Base-by-base conservation (phyloP, 2,888 invertebrate species). In the Malthinus seriepunctatus region DNA sequence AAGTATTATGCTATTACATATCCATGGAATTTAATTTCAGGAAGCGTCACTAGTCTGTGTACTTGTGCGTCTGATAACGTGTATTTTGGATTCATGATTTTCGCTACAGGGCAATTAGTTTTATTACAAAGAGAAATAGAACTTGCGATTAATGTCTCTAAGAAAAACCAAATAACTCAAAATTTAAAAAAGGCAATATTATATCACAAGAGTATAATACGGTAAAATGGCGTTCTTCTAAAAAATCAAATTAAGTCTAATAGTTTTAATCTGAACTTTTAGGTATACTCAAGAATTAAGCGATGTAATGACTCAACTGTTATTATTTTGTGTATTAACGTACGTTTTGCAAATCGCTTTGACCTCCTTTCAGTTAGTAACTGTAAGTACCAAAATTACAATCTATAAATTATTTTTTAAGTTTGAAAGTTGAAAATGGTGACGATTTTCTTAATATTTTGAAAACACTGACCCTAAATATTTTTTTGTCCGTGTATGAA, bases 271-370 rank as follows among this genome's bases (percentile, higher is more conserved):
- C 6, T 23, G 5, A 7, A 8, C 12, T 42, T 12, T 7, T 10
- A 51, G 51, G 23, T 51, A 42, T 33, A 33, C 32, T 1, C 11
- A 51, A 15, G 51, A 42, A 32, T 33, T 51, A n/a, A 62, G 71
- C 50, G 23, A 55, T 8, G 58, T 67, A 1, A 60, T 70, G 51
- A 67, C 64, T 34, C 60, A 56, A 10, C 51, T 71, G 8, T 67
- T 72, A 69, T 52, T 72, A 9, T 53, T 71, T 35, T 71, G 71
- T 63, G 71, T 71, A 59, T 51, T 65, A n/a, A 63, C 69, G 31
- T 68, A 68, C 48, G 67, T 70, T 8, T 46, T 72, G 45, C 68
- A 69, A 64, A 66, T 69, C 57, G 66, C 63, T 14, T 62, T 65
- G 8, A 57, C 69, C 23, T 66, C 68, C 9, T 65, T 69, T 58